These are phyloP conservation scores for Capromys pilorides DNA, from an alignment of 2,797 vertebrate species.

Conservation along the genomic window DNA sequence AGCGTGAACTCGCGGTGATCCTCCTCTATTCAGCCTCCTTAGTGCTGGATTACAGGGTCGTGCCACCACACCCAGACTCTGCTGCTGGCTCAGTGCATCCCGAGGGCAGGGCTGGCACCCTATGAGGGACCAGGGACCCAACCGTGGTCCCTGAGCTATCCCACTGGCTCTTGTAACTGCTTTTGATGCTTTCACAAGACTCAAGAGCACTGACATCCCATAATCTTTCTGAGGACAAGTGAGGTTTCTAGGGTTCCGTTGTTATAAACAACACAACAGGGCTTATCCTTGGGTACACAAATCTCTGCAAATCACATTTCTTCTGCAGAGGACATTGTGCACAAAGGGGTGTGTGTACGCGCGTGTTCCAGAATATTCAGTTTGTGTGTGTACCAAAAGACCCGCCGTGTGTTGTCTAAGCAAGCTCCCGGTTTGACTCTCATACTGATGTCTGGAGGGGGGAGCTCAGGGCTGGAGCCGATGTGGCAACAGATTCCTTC, in stretches of 20 bases:
- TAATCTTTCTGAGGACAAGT: neutral
- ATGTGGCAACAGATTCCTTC: neutral
- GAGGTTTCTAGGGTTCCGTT: neutral
- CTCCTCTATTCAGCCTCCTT: too few relatives aligned
- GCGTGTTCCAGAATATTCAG: neutral
- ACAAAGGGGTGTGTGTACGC: rapidly evolving
- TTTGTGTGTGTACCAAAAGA: neutral
- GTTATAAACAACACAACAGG: neutral
- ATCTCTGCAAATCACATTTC: neutral
- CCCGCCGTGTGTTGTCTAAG: neutral
- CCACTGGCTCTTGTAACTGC: neutral
- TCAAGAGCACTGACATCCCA: neutral
- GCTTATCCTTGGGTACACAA: neutral
- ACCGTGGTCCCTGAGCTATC: too few relatives aligned
- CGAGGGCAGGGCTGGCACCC: too few relatives aligned
- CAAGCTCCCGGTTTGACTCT: neutral
- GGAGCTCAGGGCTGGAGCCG: neutral
- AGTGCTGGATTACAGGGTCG: too few relatives aligned
- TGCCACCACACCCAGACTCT: too few relatives aligned
- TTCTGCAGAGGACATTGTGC: neutral
- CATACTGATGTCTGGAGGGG: neutral
- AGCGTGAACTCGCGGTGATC: too few relatives aligned
- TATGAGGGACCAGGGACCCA: too few relatives aligned
- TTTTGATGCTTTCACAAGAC: neutral
- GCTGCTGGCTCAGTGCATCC: too few relatives aligned